Evolutionary conservation across 2,797 vertebrate species (phyloP), one percentile per base, ranked within the genome.

Genomic region (Halcyon leucocephala): DNA sequence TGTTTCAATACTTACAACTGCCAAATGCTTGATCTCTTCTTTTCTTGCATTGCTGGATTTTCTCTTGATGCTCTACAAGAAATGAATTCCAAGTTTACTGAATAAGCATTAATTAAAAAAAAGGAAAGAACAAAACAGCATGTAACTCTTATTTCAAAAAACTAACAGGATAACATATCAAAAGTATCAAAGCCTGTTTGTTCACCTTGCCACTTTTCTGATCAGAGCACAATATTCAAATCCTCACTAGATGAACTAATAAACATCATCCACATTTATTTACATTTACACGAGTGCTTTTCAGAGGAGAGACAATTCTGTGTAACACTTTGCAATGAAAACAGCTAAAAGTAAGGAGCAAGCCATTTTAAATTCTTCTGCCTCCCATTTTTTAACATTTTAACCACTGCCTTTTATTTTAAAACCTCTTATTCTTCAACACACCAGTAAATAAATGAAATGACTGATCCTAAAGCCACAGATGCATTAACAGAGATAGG

Each of bases 11-110:
- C 99, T 99, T 98, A 99, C 99, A 99, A 99, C 93, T 99, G 99
- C 99, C 99, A 99, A 96, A 99, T 99, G 97, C 99, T 99, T 93
- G 99, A 99, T 93, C 99, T 99, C 98, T 99, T 99, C 98, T 99
- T 99, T 97, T 99, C 99, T 54, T 99, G 98, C 97, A 99, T 98
- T 92, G 98, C 94, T 92, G 99, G 99, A 95, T 99, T 99, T 97
- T 99, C 99, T 97, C 99, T 98, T 24, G 99, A 99, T 35, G 99
- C 99, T 92, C 99, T 99, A 96, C 14, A 92, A 95, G 55, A 95
- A 90, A 97, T 51, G 24, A 95, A 66, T 88, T 86, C 41, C 73
- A 92, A 93, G 24, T 78, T 93, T 73, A 93, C n/a, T 93, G 44
- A 76, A 42, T 58, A 62, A 94, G 67, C 57, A 84, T 81, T 37